Base-by-base conservation (phyloP, 1,140 invertebrate genomes). In the Apis dorsata region DNA sequence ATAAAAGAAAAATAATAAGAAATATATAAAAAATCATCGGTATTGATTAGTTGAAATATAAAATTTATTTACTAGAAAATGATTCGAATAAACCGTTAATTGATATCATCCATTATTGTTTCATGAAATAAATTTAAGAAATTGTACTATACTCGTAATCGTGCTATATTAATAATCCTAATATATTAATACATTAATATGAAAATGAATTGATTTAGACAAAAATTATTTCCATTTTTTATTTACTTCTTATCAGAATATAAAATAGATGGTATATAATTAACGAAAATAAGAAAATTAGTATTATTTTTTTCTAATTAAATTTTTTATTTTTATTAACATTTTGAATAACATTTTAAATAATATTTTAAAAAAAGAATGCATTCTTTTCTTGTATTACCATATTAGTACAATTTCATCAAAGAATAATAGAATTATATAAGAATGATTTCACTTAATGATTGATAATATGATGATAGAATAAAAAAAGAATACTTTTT, bases 1-100 rank as follows among this genome's bases (percentile, higher is more conserved):
- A 21, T 44, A 4, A 1, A 44, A n/a, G 21, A 59, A 21, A 59
- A 59, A 59, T 57, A 8, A 19, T 9, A 19, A 49, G 19, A 28
- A 34, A 28, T 15, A 65, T n/a, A 57, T 76, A 76, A 86, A 85
- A 85, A 83, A 66, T 86, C 66, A 24, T 34, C 57, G 62, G 28
- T 72, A 51, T 19, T 76, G 57, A 66, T 71, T 57, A 81, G 63
- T 63, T 34, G 68, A 81, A 78, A 79, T 63, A 24, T 74, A 62
- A 21, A 72, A 81, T 68, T 49, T 62, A 34, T 21, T 13, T 7
- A 19, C 11, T 13, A 19, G 2, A n/a, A 68, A 44, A 15, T 28
- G 28, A 72, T n/a, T n/a, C 13, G 63, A 55, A 70, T 62, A 73
- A 69, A 81, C 66, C 72, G 51, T 24, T 85, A 85, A 86, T 85